These are phyloP conservation scores for Hyperoplus immaculatus DNA, from an alignment of 2,797 vertebrate genomes.

Conservation along the genomic window DNA sequence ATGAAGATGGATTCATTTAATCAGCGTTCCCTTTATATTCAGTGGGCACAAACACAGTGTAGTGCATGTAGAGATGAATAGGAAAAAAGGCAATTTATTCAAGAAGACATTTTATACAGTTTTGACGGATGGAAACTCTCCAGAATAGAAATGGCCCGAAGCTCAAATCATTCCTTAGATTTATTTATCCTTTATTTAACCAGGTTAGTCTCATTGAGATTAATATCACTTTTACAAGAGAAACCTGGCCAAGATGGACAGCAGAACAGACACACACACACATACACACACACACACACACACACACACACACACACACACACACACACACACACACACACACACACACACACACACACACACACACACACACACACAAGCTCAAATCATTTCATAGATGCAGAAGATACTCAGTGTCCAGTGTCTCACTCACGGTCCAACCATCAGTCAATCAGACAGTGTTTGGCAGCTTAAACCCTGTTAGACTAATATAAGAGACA, in stretches of 20 bases:
- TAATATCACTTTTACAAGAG: no score
- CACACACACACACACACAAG: no score
- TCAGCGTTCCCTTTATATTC: constrained; percentile 38
- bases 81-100: constrained; percentile 30
- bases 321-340: no score
- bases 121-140: constrained; percentile 22
- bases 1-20: constrained; percentile 53
- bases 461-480: background rate
- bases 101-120: constrained; percentile 4
- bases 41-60: background rate
- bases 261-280: no score
- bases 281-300: no score
- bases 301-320: no score
- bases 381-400: background rate
- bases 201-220: no score
- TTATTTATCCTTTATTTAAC: no score
- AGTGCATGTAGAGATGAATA: constrained; percentile 22
- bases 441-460: constrained; percentile 6
- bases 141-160: background rate
- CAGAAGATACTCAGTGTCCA: constrained; percentile 13
- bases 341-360: no score
- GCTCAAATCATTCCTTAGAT: background rate
- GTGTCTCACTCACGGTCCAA: background rate
- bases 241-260: no score
- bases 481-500: background rate